Percentiles rank a stretch among this genome's conserved stretches.
phyloP scores from a whole-genome alignment of 2,113 vertebrate genomes.

The Ochotona princeps region DNA sequence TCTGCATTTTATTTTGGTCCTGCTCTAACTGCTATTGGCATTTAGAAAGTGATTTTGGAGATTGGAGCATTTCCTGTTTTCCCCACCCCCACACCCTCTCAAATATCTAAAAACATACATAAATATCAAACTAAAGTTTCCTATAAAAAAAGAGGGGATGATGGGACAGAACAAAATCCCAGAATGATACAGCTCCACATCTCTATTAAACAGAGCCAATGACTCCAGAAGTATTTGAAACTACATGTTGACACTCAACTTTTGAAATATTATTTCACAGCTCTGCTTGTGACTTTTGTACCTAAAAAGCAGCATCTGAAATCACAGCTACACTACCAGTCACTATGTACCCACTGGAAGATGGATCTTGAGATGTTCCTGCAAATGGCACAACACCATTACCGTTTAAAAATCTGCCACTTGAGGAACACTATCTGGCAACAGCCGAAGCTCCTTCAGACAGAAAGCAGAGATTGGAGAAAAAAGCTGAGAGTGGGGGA shows the following conservation, averaged over 20 bases:
- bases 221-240: background rate
- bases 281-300: background rate
- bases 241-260: background rate
- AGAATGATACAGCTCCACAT: background rate
- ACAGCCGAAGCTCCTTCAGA: slow-evolving; percentile 53
- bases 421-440: background rate
- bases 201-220: background rate
- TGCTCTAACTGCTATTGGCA: no score
- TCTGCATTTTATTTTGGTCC: no score
- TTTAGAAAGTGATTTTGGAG: no score
- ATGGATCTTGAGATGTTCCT: slow-evolving; percentile 1
- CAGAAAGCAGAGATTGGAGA: slow-evolving; percentile 35
- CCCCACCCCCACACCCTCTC: no score
- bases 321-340: background rate
- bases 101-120: no score
- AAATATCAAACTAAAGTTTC: no score
- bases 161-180: background rate
- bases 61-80: no score
- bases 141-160: background rate
- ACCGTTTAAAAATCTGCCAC: slow-evolving; percentile 29
- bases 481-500: slow-evolving; percentile 10
- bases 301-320: background rate
- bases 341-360: background rate
- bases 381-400: background rate
- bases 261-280: slow-evolving; percentile 1